phyloP scores from a whole-genome alignment of 2,888 invertebrate genomes.

The Myopa tessellatipennis region DNA sequence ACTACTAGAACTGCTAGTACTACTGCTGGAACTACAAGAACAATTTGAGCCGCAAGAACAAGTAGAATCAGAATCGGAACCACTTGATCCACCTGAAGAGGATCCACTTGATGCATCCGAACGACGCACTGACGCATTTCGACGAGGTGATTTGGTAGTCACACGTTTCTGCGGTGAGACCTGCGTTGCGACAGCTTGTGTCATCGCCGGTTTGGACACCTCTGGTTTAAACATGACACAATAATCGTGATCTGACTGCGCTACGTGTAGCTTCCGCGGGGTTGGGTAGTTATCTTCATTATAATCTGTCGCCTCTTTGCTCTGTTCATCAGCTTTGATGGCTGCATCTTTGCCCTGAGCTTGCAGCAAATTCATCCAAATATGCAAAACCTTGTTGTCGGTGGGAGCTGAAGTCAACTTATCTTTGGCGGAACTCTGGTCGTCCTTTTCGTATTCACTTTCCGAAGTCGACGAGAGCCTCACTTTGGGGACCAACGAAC shows the following conservation, averaged over 20 bases:
- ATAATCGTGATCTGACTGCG: slow-evolving; percentile 82
- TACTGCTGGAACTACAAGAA: slow-evolving; percentile 81
- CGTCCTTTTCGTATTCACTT: slow-evolving; percentile 55
- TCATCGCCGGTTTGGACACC: slow-evolving; percentile 55
- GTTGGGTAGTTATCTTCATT: slow-evolving; percentile 49
- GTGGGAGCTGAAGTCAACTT: slow-evolving; percentile 30
- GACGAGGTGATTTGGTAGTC: slow-evolving; percentile 44
- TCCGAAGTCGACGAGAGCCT: slow-evolving; percentile 65
- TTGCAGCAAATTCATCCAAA: slow-evolving; percentile 63
- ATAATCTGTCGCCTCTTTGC: slow-evolving; percentile 23
- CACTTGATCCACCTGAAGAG: slow-evolving; percentile 80
- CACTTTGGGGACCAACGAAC: slow-evolving; percentile 59
- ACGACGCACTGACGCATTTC: slow-evolving; percentile 62
- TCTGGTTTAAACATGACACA: slow-evolving; percentile 70
- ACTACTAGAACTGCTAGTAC: slow-evolving; percentile 72
- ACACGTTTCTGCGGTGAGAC: slow-evolving; percentile 56
- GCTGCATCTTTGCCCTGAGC: slow-evolving; percentile 52
- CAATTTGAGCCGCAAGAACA: slow-evolving; percentile 88
- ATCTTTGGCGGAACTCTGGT: background rate
- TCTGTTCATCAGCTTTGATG: slow-evolving; percentile 23
- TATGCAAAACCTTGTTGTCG: slow-evolving; percentile 57
- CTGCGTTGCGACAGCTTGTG: slow-evolving; percentile 48
- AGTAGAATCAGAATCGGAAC: slow-evolving; percentile 79
- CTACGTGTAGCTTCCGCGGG: slow-evolving; percentile 71
- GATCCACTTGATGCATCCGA: slow-evolving; percentile 70